Evolutionary conservation across 30 jellyfish, hydroid and myxozoan species (phyloP), one percentile per base, ranked within the genome.

Genomic region (Pseudorhiza aurosa): DNA sequence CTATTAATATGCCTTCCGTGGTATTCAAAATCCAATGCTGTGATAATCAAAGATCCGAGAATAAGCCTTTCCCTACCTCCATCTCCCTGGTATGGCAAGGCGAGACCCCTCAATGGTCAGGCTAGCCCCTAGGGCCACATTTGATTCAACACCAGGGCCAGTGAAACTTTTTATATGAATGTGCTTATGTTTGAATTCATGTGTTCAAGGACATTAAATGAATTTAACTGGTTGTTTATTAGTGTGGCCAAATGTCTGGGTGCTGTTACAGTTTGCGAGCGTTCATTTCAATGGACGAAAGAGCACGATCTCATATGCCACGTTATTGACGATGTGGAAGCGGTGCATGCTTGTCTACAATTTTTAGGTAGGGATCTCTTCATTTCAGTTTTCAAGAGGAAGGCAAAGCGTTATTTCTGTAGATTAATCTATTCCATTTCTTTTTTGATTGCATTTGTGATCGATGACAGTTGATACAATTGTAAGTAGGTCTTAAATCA

Each of bases 211-310:
- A n/a, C n/a, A n/a, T n/a, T n/a, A n/a, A n/a, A 53, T 19, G 17
- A 14, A 53, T 47, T 47, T 4, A 4, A 9, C 46, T 12, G 14
- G 0, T 67, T 68, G 18, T 3, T 33, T 47, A 72, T 25, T 51
- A 85, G 98, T 50, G 81, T 92, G 44, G 98, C 98, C 50, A 92
- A 72, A 51, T 68, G 97, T 68, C 90, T 92, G 43, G 98, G 98
- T 1, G 95, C 97, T 4, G 77, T 73, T 51, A 33, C 76, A 9
- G 93, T 92, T 10, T 82, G 88, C n/a, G 92, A 82, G 39, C 68
- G 77, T 22, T 94, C 98, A 0, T 71, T 85, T 19, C 87, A 82
- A 12, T 85, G 96, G 96, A 65, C 88, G 39, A 65, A 53, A 19
- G 33, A 85, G 28, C 97, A 86, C 68, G 64, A 73, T 24, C 50